These are phyloP conservation scores for Urocyon cinereoargenteus DNA, from an alignment of 2,797 vertebrate genomes.

Conservation along the genomic window DNA sequence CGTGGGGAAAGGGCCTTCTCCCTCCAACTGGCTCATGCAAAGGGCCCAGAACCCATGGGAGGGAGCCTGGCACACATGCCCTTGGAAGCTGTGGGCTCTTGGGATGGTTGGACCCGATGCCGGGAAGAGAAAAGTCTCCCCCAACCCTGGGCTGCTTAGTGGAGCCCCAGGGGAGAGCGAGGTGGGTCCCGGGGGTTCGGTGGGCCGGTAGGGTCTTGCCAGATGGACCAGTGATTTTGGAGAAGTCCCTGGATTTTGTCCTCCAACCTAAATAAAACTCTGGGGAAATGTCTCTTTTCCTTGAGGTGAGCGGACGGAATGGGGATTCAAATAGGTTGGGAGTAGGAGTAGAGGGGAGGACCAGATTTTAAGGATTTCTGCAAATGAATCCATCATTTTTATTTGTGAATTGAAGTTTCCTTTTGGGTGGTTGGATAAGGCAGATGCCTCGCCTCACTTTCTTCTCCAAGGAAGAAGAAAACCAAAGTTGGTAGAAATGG, in stretches of 20 bases:
- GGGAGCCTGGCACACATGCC: background rate
- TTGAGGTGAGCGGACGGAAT: background rate
- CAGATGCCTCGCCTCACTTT: background rate
- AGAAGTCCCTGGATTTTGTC: background rate
- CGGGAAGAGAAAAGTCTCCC: background rate
- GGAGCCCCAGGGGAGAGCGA: background rate
- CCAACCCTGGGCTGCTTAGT: background rate
- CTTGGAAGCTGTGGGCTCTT: background rate
- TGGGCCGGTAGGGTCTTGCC: background rate
- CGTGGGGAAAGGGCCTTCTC: background rate
- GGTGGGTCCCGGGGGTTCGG: background rate
- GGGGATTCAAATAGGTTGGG: background rate
- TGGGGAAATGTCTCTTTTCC: background rate
- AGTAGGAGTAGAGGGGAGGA: background rate
- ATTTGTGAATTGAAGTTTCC: background rate
- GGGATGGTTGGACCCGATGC: background rate
- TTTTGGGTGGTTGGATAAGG: background rate
- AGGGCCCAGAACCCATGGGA: background rate
- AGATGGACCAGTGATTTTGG: background rate
- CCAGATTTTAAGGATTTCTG: background rate
- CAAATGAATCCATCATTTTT: background rate
- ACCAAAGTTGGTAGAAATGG: background rate
- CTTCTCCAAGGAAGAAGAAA: background rate
- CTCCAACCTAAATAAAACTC: background rate
- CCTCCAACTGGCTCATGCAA: constrained; percentile 60